Percentiles rank a stretch among this genome's conserved stretches.
Conservation (phyloP, 2,797 vertebrate species). For the Psittacula echo region DNA sequence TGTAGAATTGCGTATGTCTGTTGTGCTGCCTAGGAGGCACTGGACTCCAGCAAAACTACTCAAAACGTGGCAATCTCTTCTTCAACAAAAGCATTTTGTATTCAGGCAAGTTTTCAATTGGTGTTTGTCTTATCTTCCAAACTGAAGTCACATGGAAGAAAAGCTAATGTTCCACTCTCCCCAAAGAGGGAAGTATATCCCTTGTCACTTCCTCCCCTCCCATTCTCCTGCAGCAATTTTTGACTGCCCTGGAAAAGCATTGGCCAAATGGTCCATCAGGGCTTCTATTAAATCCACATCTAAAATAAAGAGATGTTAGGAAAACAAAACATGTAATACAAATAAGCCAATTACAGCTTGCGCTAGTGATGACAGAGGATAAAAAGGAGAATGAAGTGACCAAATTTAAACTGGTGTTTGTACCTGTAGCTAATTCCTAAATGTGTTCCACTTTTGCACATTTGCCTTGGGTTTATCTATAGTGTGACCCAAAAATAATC, state of each 20-base stretch:
- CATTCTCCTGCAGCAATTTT: background rate
- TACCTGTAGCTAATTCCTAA: background rate
- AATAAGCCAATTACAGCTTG: background rate
- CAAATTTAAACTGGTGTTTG: background rate
- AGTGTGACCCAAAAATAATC: background rate
- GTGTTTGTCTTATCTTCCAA: background rate
- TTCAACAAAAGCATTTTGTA: background rate
- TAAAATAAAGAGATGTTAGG: background rate
- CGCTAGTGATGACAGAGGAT: background rate
- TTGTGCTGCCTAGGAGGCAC: background rate
- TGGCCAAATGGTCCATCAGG: background rate
- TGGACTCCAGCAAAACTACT: background rate
- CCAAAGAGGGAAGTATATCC: background rate
- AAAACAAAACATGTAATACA: background rate
- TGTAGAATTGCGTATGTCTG: background rate
- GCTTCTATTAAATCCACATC: background rate
- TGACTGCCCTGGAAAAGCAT: background rate
- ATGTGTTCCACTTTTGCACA: background rate
- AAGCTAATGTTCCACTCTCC: background rate
- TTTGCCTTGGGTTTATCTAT: background rate
- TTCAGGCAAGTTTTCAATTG: background rate
- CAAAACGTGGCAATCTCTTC: background rate
- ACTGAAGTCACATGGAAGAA: background rate
- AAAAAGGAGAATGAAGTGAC: background rate
- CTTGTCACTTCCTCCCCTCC: background rate